Percentiles rank a stretch among this genome's conserved stretches.
These are phyloP conservation scores for Ciconia stormi DNA, from an alignment of 2,113 vertebrate genomes.

Conservation along the genomic window DNA sequence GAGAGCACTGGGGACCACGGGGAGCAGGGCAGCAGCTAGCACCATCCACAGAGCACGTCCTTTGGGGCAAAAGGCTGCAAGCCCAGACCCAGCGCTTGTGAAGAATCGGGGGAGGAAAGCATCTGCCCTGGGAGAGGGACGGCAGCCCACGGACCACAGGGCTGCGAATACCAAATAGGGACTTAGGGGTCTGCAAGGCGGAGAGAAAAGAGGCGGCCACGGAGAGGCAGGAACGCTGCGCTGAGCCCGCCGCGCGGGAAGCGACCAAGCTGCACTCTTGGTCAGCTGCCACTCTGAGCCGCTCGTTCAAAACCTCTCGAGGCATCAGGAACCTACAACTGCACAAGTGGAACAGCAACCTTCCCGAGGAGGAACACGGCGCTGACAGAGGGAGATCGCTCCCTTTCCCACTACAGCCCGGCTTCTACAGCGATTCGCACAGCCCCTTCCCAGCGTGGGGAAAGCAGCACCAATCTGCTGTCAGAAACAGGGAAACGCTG, in stretches of 20 bases:
- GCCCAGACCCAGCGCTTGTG: not conserved
- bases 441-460: not conserved
- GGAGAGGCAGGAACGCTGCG: not conserved
- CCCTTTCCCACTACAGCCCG: not conserved
- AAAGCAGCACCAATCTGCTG: no score
- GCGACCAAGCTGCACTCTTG: not conserved
- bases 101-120: not conserved
- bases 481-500: not conserved
- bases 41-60: not conserved
- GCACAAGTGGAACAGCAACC: not conserved
- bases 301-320: not conserved
- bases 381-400: not conserved
- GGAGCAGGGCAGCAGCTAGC: not conserved
- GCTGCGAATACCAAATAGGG: not conserved
- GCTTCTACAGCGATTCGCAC: not conserved
- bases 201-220: not conserved
- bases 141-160: not conserved
- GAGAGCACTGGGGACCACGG: not conserved
- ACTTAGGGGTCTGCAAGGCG: rapidly evolving
- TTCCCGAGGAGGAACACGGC: rapidly evolving
- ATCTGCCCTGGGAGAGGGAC: not conserved
- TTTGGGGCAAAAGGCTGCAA: not conserved
- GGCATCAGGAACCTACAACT: not conserved
- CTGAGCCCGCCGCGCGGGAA: rapidly evolving
- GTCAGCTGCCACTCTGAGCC: not conserved